Conservation (phyloP, 2,888 invertebrate genomes). For the Phytoseiulus persimilis region DNA sequence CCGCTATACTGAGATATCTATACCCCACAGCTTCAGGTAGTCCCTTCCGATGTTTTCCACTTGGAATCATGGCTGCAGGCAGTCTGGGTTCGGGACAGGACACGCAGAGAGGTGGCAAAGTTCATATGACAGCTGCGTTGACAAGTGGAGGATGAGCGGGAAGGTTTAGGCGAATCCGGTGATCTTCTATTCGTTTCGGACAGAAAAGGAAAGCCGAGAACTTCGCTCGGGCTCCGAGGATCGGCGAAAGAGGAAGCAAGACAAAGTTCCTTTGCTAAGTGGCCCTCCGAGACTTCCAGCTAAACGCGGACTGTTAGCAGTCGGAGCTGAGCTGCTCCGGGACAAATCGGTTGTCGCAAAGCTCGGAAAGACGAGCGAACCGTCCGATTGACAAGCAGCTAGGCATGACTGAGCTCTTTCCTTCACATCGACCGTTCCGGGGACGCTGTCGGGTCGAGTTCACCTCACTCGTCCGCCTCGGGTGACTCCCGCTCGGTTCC, state of each 20-base stretch:
- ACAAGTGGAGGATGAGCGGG: neutral
- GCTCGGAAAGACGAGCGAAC: neutral
- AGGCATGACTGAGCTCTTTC: neutral
- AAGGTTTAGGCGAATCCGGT: neutral
- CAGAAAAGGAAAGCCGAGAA: neutral
- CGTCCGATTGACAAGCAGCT: neutral
- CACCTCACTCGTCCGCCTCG: neutral
- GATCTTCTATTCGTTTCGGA: neutral
- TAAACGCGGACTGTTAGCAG: neutral
- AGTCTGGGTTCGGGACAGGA: neutral
- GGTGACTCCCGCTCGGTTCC: neutral
- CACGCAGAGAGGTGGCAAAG: neutral
- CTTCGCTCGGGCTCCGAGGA: neutral
- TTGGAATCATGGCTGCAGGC: neutral
- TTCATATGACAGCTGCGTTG: neutral
- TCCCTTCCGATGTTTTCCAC: too few relatives aligned
- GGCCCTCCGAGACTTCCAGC: neutral
- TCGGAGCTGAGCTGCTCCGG: neutral
- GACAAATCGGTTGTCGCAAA: neutral
- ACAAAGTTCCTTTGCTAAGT: neutral
- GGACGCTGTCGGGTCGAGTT: neutral
- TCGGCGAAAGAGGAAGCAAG: neutral
- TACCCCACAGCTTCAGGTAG: too few relatives aligned
- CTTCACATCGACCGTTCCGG: neutral
- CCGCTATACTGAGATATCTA: too few relatives aligned